Evolutionary conservation across 2,888 invertebrate genomes (phyloP), one percentile per base, ranked within the genome.

Genomic region (Lapara coniferarum): DNA sequence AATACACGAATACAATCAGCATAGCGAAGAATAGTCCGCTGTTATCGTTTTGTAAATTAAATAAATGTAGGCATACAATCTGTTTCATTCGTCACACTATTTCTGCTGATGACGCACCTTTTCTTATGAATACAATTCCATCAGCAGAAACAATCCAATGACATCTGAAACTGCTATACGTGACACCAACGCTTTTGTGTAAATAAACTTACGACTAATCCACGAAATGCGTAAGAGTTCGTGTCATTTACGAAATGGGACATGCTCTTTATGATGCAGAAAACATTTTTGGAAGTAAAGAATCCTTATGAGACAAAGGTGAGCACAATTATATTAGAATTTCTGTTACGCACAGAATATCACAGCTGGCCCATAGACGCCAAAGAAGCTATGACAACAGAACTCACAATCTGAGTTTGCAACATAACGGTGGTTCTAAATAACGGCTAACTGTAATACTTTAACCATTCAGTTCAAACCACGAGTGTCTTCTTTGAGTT

Each of bases 141-240:
- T 59, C 46, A 16, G 46, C 7, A 19, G 13, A 6, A 63, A 63
- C 19, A 46, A 63, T 19, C 10, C 49, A 16, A 59, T 44, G 46
- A 63, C 46, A 25, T 49, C 25, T 63, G 46, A 63, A 63, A 25
- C 19, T 13, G 49, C 19, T 19, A 5, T 30, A 44, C 13, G 14
- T 58, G 59, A 59, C 63, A 63, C 49, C 49, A 63, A 63, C 63
- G 59, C 63, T 16, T 46, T 63, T 13, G 46, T 46, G 49, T 5
- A 63, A 63, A 63, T 63, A 63, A 19, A 63, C 49, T 8, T 12
- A 19, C 0, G 55, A 55, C 2, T 53, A n/a, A 16, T 53, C 53
- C 53, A 16, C 53, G 5, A 16, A 5, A 19, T 55, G 55, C 10
- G 55, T 55, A 19, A 53, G 53, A 10, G 19, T 19, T 10, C 10